phyloP scores from a whole-genome alignment of 2,797 vertebrate species.

The Falco naumanni region DNA sequence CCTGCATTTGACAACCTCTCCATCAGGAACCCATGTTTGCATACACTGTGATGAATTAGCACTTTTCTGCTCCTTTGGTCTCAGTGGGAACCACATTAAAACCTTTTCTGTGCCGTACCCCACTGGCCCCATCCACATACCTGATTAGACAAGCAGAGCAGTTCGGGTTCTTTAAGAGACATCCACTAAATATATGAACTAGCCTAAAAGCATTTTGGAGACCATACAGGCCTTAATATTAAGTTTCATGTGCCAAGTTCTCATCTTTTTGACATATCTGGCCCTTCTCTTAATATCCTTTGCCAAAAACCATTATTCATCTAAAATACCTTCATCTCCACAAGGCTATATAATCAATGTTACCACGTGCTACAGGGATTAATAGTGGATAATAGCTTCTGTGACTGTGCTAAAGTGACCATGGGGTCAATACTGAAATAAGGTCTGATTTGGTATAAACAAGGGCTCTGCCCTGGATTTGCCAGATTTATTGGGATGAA shows the following conservation, averaged over 20 bases:
- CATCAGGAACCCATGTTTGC: neutral
- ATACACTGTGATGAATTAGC: neutral
- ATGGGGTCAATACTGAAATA: neutral
- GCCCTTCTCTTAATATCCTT: neutral
- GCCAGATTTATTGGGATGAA: neutral
- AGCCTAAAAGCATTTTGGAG: conserved; percentile 9
- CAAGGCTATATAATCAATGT: neutral
- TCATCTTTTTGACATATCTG: neutral
- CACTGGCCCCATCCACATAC: neutral
- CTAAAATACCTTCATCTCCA: neutral
- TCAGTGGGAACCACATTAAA: neutral
- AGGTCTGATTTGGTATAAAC: neutral
- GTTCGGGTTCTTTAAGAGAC: neutral
- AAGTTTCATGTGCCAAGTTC: neutral
- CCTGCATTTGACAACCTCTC: neutral
- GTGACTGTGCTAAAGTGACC: neutral
- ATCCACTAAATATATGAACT: neutral
- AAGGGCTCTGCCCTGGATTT: neutral
- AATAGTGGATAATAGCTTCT: neutral
- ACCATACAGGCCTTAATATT: neutral
- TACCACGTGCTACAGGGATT: neutral
- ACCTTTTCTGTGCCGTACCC: neutral
- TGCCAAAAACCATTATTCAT: neutral
- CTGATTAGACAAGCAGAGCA: neutral
- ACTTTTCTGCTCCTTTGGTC: neutral